phyloP scores from a whole-genome alignment of 2,797 vertebrate genomes.

The Eleutherodactylus coqui region DNA sequence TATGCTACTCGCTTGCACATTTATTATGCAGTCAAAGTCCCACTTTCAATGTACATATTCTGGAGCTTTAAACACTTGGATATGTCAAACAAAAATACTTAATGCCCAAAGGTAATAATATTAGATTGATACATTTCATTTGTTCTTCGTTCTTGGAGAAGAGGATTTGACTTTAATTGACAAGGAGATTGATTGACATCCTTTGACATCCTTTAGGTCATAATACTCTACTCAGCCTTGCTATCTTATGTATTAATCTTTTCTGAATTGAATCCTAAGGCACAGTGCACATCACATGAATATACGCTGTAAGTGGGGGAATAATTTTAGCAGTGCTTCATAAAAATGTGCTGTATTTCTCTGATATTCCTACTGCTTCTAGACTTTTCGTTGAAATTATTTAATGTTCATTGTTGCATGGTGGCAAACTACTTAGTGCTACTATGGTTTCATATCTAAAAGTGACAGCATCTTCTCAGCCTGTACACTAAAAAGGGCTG shows the following conservation, averaged over 20 bases:
- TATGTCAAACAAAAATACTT: neutral
- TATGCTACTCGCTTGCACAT: constrained; percentile 1
- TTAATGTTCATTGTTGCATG: neutral
- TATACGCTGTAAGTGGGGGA: constrained; percentile 9
- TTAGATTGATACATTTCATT: neutral
- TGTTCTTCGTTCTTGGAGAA: neutral
- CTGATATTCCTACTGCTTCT: neutral
- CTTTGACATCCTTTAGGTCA: constrained; percentile 5
- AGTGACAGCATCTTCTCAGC: neutral
- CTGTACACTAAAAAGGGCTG: neutral
- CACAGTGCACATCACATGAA: constrained; percentile 12
- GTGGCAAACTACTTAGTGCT: neutral
- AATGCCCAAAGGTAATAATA: neutral
- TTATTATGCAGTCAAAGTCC: constrained; percentile 9
- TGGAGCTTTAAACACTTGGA: neutral
- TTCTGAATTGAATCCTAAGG: constrained; percentile 17
- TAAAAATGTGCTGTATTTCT: neutral
- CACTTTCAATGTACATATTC: neutral
- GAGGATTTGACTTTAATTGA: constrained; percentile 39
- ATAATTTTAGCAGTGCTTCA: constrained; percentile 18
- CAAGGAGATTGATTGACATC: constrained; percentile 26
- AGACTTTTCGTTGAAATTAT: neutral
- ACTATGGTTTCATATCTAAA: neutral
- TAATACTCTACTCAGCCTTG: constrained; percentile 22
- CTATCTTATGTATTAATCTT: constrained; percentile 36